phyloP scores from a whole-genome alignment of 2,797 vertebrate genomes.

The Coregonus suidteri region DNA sequence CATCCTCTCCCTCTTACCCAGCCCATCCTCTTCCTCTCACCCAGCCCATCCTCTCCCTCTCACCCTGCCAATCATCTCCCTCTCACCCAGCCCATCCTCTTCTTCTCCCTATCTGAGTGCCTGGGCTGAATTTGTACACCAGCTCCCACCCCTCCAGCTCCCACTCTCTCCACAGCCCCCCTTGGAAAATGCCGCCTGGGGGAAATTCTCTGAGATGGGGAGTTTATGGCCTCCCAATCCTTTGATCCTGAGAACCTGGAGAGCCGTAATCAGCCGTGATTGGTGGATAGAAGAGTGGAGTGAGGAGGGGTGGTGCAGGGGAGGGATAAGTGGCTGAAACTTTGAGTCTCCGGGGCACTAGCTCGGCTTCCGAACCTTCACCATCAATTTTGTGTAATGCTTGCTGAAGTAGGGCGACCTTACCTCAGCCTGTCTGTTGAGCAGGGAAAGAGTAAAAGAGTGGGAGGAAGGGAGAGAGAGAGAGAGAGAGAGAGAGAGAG shows the following conservation, averaged over 20 bases:
- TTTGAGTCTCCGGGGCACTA: slow-evolving; percentile 38
- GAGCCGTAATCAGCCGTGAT: slow-evolving; percentile 56
- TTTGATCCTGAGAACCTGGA: slow-evolving; percentile 71
- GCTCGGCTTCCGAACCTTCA: slow-evolving; percentile 48
- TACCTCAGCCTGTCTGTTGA: slow-evolving; percentile 20
- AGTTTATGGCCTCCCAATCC: slow-evolving; percentile 62
- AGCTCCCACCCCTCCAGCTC: not conserved
- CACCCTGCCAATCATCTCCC: not conserved
- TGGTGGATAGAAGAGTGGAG: not conserved
- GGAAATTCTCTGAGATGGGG: slow-evolving; percentile 63
- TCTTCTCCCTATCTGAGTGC: not conserved
- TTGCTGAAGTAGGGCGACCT: slow-evolving; percentile 51
- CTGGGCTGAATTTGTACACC: not conserved
- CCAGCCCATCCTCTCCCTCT: not conserved
- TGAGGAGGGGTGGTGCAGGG: slow-evolving; percentile 41
- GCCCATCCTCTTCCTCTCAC: not conserved
- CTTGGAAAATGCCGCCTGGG: slow-evolving; percentile 38
- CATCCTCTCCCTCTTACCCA: too few species aligned
- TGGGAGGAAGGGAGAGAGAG: not conserved
- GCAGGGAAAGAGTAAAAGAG: slow-evolving; percentile 34
- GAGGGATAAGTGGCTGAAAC: slow-evolving; percentile 55
- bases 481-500: not conserved
- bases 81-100: not conserved
- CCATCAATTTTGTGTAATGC: slow-evolving; percentile 64
- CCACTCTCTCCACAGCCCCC: not conserved